A percentile compares a stretch with the other conserved stretches of the same genome.
These are phyloP conservation scores for Drosophila leonis DNA, from an alignment of 2,888 invertebrate species.

Conservation along the genomic window DNA sequence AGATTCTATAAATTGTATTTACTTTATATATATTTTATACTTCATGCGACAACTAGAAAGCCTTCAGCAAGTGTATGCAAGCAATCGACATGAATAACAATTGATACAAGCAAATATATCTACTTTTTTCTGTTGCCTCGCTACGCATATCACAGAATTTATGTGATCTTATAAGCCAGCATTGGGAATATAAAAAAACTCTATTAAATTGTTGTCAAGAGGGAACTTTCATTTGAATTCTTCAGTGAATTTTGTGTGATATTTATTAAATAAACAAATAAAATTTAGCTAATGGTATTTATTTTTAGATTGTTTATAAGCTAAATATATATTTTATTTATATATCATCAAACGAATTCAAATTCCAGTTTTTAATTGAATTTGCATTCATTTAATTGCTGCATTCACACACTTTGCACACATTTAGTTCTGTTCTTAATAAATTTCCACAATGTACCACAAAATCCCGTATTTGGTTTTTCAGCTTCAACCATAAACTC, in stretches of 20 bases:
- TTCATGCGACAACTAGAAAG: neutral
- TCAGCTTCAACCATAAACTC: constrained; percentile 63
- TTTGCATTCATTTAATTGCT: neutral
- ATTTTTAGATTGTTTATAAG: neutral
- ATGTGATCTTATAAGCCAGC: constrained; percentile 20
- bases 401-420: neutral
- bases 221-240: neutral
- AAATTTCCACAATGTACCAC: constrained; percentile 10
- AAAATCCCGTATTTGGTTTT: constrained; percentile 34
- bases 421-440: neutral
- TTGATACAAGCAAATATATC: constrained; percentile 42
- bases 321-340: neutral
- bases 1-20: neutral
- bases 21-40: neutral
- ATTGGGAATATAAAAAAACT: neutral
- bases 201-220: neutral
- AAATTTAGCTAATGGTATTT: too few species aligned
- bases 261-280: too few species aligned
- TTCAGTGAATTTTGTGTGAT: too few species aligned
- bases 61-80: neutral
- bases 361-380: neutral
- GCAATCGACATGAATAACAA: constrained; percentile 39
- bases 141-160: constrained; percentile 32
- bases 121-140: constrained; percentile 34
- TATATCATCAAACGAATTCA: neutral